Conservation (phyloP, 2,113 vertebrate genomes). For the Coreoperca whiteheadi region DNA sequence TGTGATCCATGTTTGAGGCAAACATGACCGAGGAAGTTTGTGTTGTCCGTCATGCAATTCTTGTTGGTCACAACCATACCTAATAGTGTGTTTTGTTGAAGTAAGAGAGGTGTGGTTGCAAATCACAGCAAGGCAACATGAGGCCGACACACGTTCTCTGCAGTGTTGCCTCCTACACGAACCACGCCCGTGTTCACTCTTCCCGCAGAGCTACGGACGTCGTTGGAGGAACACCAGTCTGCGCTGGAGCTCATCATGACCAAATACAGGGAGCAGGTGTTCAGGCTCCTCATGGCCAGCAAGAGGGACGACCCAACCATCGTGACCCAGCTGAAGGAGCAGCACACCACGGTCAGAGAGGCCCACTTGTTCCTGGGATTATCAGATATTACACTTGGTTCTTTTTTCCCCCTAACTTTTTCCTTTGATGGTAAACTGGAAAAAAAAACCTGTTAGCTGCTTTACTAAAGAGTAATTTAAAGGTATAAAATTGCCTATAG, state of each 20-base stretch:
- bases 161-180: not conserved
- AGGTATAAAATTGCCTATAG: not conserved
- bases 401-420: not conserved
- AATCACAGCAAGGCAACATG: not conserved
- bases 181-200: conserved; percentile 8
- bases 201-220: conserved; percentile 90
- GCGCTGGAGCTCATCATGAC: conserved; percentile 98
- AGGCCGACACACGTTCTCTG: not conserved
- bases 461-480: not conserved
- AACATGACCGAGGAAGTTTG: not conserved
- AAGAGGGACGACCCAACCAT: conserved; percentile 94
- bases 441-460: not conserved
- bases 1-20: not conserved
- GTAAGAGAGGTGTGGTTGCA: not conserved
- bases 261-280: conserved; percentile 98
- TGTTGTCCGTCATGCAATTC: not conserved
- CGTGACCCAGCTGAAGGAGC: conserved; percentile 93
- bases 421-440: too few relatives aligned
- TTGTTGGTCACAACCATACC: not conserved
- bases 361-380: not conserved
- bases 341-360: conserved; percentile 91
- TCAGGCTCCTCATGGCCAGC: conserved; percentile 93
- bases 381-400: not conserved
- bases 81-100: not conserved
- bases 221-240: conserved; percentile 97